These are phyloP conservation scores for Micromussa lordhowensis DNA, from an alignment of 92 coral and sea anemone species.

Conservation along the genomic window DNA sequence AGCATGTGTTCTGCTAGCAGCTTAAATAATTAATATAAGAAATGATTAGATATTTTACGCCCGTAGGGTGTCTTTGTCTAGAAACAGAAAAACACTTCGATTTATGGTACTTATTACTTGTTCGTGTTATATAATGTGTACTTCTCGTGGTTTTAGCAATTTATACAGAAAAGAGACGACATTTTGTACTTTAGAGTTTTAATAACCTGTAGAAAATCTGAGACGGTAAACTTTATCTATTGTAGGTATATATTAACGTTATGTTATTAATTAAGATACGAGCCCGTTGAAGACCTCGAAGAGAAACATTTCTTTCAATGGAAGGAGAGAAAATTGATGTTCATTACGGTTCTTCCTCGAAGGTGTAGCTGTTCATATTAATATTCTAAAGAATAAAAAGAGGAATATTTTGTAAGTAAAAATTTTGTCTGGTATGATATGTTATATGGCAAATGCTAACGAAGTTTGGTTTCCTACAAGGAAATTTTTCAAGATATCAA, in stretches of 20 bases:
- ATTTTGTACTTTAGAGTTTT: neutral
- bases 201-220: neutral
- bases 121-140: neutral
- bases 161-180: neutral
- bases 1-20: neutral
- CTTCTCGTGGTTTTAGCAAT: neutral
- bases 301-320: neutral
- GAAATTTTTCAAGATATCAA: too few species aligned
- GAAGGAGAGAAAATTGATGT: neutral
- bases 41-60: neutral
- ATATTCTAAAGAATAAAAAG: conserved; percentile 11
- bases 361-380: conserved; percentile 32
- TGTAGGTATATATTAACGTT: neutral
- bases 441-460: neutral
- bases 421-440: neutral
- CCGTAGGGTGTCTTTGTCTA: neutral
- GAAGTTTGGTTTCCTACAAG: neutral
- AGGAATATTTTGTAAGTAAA: conserved; percentile 25
- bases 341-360: neutral
- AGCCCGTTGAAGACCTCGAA: neutral
- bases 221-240: neutral
- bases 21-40: neutral
- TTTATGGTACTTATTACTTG: neutral
- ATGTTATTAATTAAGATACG: neutral
- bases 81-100: neutral